These are phyloP conservation scores for Hipparchia semele DNA, from an alignment of 2,888 invertebrate genomes.

Conservation along the genomic window DNA sequence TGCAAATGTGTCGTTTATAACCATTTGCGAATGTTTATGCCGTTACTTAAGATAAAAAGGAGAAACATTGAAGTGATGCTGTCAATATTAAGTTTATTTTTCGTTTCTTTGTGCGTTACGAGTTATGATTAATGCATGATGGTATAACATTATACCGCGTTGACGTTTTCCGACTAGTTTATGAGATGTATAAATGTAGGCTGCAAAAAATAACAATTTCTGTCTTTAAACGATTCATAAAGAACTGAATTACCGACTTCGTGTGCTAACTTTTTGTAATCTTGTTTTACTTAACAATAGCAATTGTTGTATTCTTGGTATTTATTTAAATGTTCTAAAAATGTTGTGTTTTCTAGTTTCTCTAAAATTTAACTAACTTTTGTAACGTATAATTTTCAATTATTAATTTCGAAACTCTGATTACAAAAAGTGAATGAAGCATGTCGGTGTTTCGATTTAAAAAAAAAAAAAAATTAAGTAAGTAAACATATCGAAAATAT, in stretches of 20 bases:
- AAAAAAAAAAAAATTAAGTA: too few relatives aligned
- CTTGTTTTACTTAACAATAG: background rate
- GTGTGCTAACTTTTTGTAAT: background rate
- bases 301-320: background rate
- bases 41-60: slow-evolving; percentile 48
- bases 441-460: too few relatives aligned
- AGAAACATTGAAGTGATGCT: slow-evolving; percentile 58
- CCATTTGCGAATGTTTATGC: slow-evolving; percentile 57
- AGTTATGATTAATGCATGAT: slow-evolving; percentile 35
- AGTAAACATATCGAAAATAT: too few relatives aligned
- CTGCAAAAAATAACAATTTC: slow-evolving; percentile 10
- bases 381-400: too few relatives aligned
- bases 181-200: slow-evolving; percentile 14
- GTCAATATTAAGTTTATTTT: slow-evolving; percentile 33
- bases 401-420: too few relatives aligned
- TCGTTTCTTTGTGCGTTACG: slow-evolving; percentile 19
- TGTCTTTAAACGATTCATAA: background rate
- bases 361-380: background rate
- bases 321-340: background rate
- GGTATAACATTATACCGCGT: slow-evolving; percentile 15
- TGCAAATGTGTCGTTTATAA: slow-evolving; percentile 65
- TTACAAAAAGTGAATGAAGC: too few relatives aligned
- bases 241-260: background rate
- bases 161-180: slow-evolving; percentile 15
- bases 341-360: background rate